Evolutionary conservation across 1,140 invertebrate species (phyloP), one percentile per base, ranked within the genome.

Genomic region (Drosophila nigrodunni): DNA sequence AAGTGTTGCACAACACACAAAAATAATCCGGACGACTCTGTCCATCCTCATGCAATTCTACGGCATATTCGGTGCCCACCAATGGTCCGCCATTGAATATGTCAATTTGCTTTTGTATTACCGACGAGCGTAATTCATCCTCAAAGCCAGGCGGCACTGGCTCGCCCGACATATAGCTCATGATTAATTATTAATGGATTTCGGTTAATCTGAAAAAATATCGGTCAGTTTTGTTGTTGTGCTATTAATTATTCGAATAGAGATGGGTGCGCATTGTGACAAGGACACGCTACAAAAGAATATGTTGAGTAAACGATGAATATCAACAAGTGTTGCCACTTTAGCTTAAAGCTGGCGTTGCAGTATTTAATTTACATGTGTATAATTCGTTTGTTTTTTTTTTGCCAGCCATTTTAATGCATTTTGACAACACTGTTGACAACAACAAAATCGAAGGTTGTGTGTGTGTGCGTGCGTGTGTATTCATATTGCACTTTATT

Each of bases 1-100:
- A 94, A 88, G 96, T 96, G 78, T 95, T 94, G 92, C 96, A 97
- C 46, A 97, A 93, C 68, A 96, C 94, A 92, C 96, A 97, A 43
- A 95, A 94, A 85, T 97, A 97, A 64, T 93, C 93, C 1, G 96
- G 95, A 82, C 96, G 95, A 64, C 92, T 92, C 6, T 93, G 92
- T 39, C 95, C 94, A 73, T 94, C 93, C 65, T 95, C 95, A 25
- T 94, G 93, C 72, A 96, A 87, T 91, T 96, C 96, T 9, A 96
- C 90, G 30, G 96, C 90, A 90, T 96, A 97, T 90, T 96, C 96
- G 9, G 96, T 86, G 30, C 96, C 95, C 46, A 95, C 92, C 21
- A 95, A 92, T 3, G 94, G 94, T 7, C 92, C 90, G 3, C 66
- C 74, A 3, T 71, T 77, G 59, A 93, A 93, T 11, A 82, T 86